phyloP scores from a whole-genome alignment of 1,140 invertebrate species.

The Atta texana region DNA sequence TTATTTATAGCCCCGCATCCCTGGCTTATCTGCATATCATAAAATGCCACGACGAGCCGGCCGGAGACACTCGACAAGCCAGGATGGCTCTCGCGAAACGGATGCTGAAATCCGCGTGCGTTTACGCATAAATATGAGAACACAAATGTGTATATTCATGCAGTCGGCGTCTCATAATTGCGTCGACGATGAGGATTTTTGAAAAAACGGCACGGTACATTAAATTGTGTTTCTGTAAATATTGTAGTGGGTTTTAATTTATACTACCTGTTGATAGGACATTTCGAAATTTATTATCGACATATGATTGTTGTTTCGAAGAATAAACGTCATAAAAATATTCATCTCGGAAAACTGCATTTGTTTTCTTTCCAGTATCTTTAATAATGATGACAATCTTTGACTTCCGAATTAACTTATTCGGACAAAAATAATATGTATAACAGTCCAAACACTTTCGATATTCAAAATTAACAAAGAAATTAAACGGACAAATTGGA shows the following conservation, averaged over 20 bases:
- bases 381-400: not conserved
- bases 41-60: conserved; percentile 25
- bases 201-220: conserved; percentile 34
- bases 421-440: no score
- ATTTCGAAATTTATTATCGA: not conserved
- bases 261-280: conserved; percentile 40
- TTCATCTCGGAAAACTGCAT: not conserved
- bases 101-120: conserved; percentile 34
- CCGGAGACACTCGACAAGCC: conserved; percentile 15
- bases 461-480: no score
- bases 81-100: conserved; percentile 36
- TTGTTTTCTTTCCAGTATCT: not conserved
- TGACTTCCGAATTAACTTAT: not conserved
- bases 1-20: conserved; percentile 58
- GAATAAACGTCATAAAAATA: not conserved
- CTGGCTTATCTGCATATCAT: conserved; percentile 56
- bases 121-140: not conserved
- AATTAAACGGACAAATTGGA: no score
- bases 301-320: not conserved
- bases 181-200: not conserved
- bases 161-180: not conserved
- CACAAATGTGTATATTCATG: not conserved
- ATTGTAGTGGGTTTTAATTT: conserved; percentile 12
- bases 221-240: conserved; percentile 37
- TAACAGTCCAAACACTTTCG: no score